These are phyloP conservation scores for Choloepus hoffmanni DNA, from an alignment of 2,113 vertebrate species.

Conservation along the genomic window DNA sequence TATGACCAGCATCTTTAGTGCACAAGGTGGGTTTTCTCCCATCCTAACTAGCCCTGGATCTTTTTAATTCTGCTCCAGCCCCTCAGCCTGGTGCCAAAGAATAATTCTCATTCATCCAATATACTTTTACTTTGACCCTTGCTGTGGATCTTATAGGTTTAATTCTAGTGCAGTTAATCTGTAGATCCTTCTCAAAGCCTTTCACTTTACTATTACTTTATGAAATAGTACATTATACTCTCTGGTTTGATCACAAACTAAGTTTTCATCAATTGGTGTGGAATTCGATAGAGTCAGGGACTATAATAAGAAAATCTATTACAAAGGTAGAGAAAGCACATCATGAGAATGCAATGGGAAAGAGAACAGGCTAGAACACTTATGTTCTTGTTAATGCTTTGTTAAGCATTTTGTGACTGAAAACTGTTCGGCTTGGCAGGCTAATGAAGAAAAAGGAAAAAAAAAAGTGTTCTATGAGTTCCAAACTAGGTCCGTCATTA, in stretches of 20 bases:
- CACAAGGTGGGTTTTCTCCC: background rate
- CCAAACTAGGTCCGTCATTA: conserved; percentile 7
- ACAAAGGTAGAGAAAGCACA: background rate
- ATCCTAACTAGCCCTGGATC: background rate
- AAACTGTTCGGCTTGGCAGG: conserved; percentile 51
- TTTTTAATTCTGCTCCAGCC: background rate
- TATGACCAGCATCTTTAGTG: background rate
- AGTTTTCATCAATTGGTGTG: background rate
- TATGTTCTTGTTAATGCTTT: background rate
- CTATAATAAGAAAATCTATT: background rate
- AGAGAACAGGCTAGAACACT: background rate
- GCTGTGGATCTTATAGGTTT: background rate
- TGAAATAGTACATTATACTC: background rate
- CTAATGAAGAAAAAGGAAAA: conserved; percentile 33
- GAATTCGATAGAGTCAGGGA: background rate
- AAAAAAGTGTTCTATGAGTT: conserved; percentile 30
- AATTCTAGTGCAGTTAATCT: conserved; percentile 18
- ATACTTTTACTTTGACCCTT: background rate
- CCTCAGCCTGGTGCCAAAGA: background rate
- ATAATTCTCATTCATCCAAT: background rate
- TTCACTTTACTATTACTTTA: background rate
- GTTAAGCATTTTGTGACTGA: conserved; percentile 34
- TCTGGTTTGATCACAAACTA: background rate
- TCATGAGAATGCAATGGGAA: background rate
- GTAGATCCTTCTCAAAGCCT: conserved; percentile 45